phyloP scores from a whole-genome alignment of 2,797 vertebrate species.

The Austrolebias charrua region DNA sequence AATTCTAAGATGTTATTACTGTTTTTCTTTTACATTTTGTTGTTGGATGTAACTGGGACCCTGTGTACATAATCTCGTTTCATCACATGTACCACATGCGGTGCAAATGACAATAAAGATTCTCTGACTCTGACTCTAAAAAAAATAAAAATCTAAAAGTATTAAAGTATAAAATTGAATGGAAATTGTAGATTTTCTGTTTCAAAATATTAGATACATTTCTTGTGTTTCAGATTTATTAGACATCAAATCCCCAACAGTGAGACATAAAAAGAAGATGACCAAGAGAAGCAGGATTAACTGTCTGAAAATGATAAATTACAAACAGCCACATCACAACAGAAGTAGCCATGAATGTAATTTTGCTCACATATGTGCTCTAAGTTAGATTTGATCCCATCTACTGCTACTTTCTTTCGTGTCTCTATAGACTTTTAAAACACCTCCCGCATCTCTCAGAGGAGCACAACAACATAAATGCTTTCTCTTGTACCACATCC shows the following conservation, averaged over 20 bases:
- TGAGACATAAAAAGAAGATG: constrained; percentile 7
- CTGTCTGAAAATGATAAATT: constrained; percentile 8
- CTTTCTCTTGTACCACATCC: constrained; percentile 37
- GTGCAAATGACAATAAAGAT: no score
- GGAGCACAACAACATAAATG: constrained; percentile 21
- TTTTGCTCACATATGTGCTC: constrained; percentile 3
- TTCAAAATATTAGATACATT: not conserved
- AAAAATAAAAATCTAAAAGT: constrained; percentile 11
- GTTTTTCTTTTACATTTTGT: no score
- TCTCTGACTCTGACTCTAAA: no score
- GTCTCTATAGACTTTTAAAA: constrained; percentile 26
- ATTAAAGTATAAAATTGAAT: not conserved
- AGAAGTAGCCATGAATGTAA: constrained; percentile 8
- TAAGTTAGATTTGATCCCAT: constrained; percentile 6
- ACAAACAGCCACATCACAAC: constrained; percentile 21
- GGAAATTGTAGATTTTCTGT: not conserved
- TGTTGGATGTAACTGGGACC: no score
- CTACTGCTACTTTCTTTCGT: constrained; percentile 4
- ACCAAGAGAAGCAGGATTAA: constrained; percentile 4
- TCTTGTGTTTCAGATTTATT: constrained; percentile 20
- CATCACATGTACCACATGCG: no score
- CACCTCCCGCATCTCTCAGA: constrained; percentile 27
- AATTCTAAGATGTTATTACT: no score
- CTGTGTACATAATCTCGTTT: no score
- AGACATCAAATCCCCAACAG: constrained; percentile 15